Evolutionary conservation across 1,140 invertebrate genomes (phyloP), one percentile per base, ranked within the genome.

Genomic region (Atta texana): DNA sequence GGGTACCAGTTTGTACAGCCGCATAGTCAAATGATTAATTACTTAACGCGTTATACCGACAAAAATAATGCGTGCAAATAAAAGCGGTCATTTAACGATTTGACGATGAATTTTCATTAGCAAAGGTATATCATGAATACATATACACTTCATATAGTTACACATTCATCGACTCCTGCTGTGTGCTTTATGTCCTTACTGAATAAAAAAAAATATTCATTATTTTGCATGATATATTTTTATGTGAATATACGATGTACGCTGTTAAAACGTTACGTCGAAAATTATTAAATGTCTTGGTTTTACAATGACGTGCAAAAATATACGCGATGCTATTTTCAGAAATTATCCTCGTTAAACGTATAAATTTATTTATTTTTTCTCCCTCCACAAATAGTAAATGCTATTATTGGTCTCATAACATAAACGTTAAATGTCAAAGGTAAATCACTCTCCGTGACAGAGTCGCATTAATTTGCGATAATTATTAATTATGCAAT

Each of bases 11-110:
- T 87, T 53, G 53, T 68, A 59, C 24, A 61, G 28, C 24, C 39
- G 34, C 57, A 34, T 80, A 81, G 68, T 18, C 44, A 77, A 44
- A 61, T 89, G 75, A 89, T 89, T 89, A 89, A 89, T 89, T 89
- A 86, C 69, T 75, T 72, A 49, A 64, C 7, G 53, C 55, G 68
- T 55, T 57, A 53, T 76, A 59, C 53, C 6, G 63, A 69, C 84
- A 76, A 89, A 89, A 89, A 86, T 88, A 88, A 88, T 86, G 55
- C 69, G 55, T 84, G 69, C 55, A 51, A 74, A 74, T 84, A 72
- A 84, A 82, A 82, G 68, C 55, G 39, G 71, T 24, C 57, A 75
- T 61, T 84, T 84, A 84, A 57, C 69, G 69, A 75, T 61, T 84
- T 84, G 63, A 57, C 69, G 55, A 84, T 84, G 39, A 84, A 84